A percentile compares a stretch with the other conserved stretches of the same genome.
These are phyloP conservation scores for Agelastica alni DNA, from an alignment of 2,888 invertebrate genomes.

Conservation along the genomic window DNA sequence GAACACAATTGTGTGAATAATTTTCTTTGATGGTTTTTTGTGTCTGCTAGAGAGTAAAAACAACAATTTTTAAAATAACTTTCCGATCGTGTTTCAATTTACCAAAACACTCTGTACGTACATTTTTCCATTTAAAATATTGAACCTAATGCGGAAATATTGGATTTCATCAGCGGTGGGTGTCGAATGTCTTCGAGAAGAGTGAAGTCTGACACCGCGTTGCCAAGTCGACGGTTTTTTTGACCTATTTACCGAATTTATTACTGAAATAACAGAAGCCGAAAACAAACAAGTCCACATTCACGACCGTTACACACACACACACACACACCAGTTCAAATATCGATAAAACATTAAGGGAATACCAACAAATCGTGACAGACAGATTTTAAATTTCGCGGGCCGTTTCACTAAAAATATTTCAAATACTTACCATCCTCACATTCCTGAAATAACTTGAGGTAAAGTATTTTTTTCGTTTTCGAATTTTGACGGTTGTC, in stretches of 20 bases:
- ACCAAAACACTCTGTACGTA: constrained; percentile 2
- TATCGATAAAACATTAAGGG: too few relatives aligned
- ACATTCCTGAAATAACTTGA: constrained; percentile 39
- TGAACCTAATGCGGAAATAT: constrained; percentile 33
- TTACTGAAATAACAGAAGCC: too few relatives aligned
- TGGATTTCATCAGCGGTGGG: constrained; percentile 28
- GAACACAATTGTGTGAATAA: too few relatives aligned
- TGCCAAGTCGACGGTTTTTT: constrained; percentile 12
- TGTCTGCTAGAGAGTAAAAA: neutral
- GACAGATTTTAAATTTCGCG: too few relatives aligned
- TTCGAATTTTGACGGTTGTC: constrained; percentile 37
- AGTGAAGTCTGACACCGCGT: constrained; percentile 15
- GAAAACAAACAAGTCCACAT: too few relatives aligned
- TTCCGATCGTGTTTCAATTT: neutral
- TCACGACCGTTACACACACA: too few relatives aligned
- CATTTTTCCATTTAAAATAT: constrained; percentile 28
- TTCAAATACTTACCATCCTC: constrained; percentile 40
- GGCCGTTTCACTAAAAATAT: too few relatives aligned
- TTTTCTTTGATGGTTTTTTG: too few relatives aligned
- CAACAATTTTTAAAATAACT: neutral
- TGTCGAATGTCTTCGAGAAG: constrained; percentile 32
- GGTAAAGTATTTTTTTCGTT: constrained; percentile 32
- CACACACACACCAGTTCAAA: too few relatives aligned
- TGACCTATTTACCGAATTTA: constrained; percentile 8
- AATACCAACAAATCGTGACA: too few relatives aligned